phyloP scores from a whole-genome alignment of 2,113 vertebrate species.

The Peromyscus leucopus region DNA sequence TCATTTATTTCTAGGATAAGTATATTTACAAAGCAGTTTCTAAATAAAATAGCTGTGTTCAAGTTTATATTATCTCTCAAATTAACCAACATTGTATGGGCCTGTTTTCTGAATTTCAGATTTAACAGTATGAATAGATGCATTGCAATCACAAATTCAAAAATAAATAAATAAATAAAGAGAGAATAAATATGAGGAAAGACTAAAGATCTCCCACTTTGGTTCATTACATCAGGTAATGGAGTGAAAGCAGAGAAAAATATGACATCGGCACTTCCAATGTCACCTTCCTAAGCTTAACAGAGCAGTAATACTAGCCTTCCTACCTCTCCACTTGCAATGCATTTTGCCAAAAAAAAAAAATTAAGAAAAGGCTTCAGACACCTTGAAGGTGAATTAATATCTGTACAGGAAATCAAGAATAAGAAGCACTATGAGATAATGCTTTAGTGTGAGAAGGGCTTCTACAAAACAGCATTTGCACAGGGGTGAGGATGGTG shows the following conservation, averaged over 20 bases:
- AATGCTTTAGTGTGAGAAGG: neutral
- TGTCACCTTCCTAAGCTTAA: slow-evolving; percentile 21
- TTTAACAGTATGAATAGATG: neutral
- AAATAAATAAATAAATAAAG: neutral
- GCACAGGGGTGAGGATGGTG: no score
- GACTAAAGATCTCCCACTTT: slow-evolving; percentile 4
- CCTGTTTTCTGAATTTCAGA: slow-evolving; percentile 30
- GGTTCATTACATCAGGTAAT: slow-evolving; percentile 61
- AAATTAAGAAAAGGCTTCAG: neutral
- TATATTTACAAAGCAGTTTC: neutral
- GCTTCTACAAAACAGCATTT: neutral
- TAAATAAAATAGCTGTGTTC: neutral
- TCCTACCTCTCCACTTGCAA: neutral
- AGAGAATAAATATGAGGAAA: slow-evolving; percentile 5
- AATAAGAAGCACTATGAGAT: neutral
- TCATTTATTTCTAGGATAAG: neutral
- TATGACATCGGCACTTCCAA: neutral
- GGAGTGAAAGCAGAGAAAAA: slow-evolving; percentile 51
- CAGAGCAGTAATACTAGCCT: neutral
- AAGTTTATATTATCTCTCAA: slow-evolving; percentile 16
- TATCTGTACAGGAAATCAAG: neutral
- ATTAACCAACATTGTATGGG: neutral
- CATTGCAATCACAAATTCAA: neutral
- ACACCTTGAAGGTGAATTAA: slow-evolving; percentile 7
- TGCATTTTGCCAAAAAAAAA: neutral